These are phyloP conservation scores for Stichodactyla helianthus DNA, from an alignment of 64 coral and sea anemone species.

Conservation along the genomic window DNA sequence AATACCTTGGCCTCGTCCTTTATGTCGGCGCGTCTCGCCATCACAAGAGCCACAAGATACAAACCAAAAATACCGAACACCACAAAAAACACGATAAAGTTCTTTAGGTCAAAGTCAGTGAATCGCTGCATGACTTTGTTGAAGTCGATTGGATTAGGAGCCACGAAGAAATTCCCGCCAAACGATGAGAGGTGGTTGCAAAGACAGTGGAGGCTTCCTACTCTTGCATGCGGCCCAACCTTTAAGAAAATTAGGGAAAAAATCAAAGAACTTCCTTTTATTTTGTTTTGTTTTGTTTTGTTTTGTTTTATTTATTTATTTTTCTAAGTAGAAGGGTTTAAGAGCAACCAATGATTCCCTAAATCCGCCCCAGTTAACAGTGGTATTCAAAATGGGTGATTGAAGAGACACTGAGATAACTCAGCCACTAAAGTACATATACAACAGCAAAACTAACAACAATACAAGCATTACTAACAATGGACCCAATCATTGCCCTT, in stretches of 20 bases:
- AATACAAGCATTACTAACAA: no score
- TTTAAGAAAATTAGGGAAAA: neutral
- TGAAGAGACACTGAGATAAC: no score
- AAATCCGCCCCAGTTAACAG: no score
- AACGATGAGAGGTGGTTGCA: slow-evolving; percentile 85
- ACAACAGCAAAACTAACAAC: no score
- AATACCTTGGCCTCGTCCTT: slow-evolving; percentile 65
- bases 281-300: no score
- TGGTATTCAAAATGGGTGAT: no score
- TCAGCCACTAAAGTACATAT: no score
- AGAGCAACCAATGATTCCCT: no score
- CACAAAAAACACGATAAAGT: slow-evolving; percentile 62
- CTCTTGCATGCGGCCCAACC: slow-evolving; percentile 56
- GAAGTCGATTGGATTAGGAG: slow-evolving; percentile 89
- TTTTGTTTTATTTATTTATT: no score
- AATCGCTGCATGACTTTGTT: slow-evolving; percentile 64
- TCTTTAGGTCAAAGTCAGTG: slow-evolving; percentile 55
- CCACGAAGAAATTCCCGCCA: slow-evolving; percentile 86
- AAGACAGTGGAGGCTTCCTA: slow-evolving; percentile 46
- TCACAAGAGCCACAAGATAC: slow-evolving; percentile 60
- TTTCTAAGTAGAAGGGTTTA: no score
- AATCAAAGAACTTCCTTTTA: neutral
- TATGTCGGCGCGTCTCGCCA: slow-evolving; percentile 61
- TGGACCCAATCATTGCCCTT: neutral
- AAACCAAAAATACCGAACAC: slow-evolving; percentile 67